Evolutionary conservation across 2,888 invertebrate species (phyloP).

Genomic region (Epiblema foenella): DNA sequence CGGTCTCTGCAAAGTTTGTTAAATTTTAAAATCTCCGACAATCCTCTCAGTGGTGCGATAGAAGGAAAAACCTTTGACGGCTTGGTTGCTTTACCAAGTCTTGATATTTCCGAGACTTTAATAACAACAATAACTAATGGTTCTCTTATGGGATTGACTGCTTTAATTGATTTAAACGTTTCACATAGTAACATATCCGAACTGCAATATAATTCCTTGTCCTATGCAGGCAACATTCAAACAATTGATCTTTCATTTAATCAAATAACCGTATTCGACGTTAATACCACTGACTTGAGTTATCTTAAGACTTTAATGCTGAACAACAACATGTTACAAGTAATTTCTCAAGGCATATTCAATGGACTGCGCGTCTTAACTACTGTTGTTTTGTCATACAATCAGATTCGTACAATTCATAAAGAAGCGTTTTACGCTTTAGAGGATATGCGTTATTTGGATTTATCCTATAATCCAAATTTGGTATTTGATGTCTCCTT

Average conservation of each 20-base stretch:
- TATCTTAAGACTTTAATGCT: conserved; percentile 57
- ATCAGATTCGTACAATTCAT: conserved; percentile 24
- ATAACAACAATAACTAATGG: conserved; percentile 60
- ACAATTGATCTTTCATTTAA: conserved; percentile 69
- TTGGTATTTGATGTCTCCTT: conserved; percentile 52
- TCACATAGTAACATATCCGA: conserved; percentile 61
- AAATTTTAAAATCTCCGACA: conserved; percentile 64
- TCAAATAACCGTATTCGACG: conserved; percentile 54
- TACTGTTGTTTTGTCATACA: conserved; percentile 55
- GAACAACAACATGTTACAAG: conserved; percentile 62
- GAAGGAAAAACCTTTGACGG: conserved; percentile 63
- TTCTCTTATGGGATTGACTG: conserved; percentile 65
- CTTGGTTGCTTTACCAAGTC: conserved; percentile 58
- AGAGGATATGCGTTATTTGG: conserved; percentile 56
- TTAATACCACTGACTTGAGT: conserved; percentile 62
- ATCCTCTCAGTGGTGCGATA: conserved; percentile 61
- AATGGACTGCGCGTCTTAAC: conserved; percentile 52
- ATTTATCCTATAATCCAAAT: conserved; percentile 64
- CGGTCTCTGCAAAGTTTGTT: conserved; percentile 55
- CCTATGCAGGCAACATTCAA: conserved; percentile 58
- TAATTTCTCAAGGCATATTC: conserved; percentile 53
- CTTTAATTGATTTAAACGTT: conserved; percentile 62
- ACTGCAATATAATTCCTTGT: conserved; percentile 64
- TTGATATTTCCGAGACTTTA: conserved; percentile 65
- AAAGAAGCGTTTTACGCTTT: conserved; percentile 54